Evolutionary conservation across 2,888 invertebrate species (phyloP), one percentile per base, ranked within the genome.

Genomic region (Cryptus viduatorius): DNA sequence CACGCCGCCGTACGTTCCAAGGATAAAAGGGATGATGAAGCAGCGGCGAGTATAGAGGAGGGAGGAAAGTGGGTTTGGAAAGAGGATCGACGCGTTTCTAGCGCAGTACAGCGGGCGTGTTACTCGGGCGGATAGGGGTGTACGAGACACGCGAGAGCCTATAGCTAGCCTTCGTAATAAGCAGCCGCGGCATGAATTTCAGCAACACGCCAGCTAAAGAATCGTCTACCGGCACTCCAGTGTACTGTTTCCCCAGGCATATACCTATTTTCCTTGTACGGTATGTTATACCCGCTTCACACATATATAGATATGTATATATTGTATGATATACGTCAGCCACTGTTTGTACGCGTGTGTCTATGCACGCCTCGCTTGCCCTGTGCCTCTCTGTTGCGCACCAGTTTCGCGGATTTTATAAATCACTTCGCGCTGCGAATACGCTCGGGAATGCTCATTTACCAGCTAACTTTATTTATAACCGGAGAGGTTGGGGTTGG

Each of bases 381-480:
- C 16, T 10, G 67, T 19, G 19, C 29, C 65, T 31, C 29, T 24
- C 12, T 24, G 53, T 19, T 56, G 12, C 31, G 16, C 8, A 10
- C 46, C 69, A 76, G 50, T 87, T 86, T 82, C 68, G 64, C 19
- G 76, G 69, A 86, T 87, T 84, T 83, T 83, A 88, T 89, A 87
- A 90, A 90, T 89, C 87, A 89, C 86, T 87, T 82, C 31, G 61
- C 64, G 75, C 64, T 72, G 79, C 82, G 84, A 84, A 88, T 86
- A 84, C 86, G 83, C 87, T 50, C 44, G 82, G 84, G 87, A 85
- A 87, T 88, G 86, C 86, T 86, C 88, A 82, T 89, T 90, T 86
- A 88, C 67, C 77, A 73, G 86, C 83, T 84, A 85, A 87, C 84
- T 87, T 89, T 88, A 89, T 90, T 90, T 90, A 87, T 87, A 86